These are phyloP conservation scores for Pseudochirops cupreus DNA, from an alignment of 2,797 vertebrate genomes.

Conservation along the genomic window DNA sequence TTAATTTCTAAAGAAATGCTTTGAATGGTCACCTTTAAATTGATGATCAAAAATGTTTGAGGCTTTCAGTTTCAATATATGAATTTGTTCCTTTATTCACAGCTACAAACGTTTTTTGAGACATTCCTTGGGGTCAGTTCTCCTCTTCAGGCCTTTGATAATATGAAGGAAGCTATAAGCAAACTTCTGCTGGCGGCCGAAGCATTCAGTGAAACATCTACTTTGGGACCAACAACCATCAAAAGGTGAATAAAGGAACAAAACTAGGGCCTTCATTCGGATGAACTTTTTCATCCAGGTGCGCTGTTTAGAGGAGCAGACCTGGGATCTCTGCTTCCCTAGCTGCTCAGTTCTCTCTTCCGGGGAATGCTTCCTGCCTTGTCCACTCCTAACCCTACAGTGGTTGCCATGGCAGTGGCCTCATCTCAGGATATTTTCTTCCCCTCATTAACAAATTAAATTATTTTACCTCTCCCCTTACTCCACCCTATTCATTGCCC, in stretches of 20 bases:
- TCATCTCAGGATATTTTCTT: neutral
- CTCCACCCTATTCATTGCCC: neutral
- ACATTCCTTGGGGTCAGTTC: conserved; percentile 85
- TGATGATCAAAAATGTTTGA: neutral
- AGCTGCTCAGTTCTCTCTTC: neutral
- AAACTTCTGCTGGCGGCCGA: conserved; percentile 89
- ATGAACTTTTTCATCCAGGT: neutral
- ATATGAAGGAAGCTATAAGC: conserved; percentile 89
- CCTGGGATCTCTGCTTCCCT: neutral
- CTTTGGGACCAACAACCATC: conserved; percentile 79
- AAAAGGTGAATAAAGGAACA: conserved; percentile 78
- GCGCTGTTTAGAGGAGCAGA: neutral
- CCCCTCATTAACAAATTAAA: neutral
- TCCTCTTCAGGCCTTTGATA: conserved; percentile 88
- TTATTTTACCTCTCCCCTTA: neutral
- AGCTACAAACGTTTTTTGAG: conserved; percentile 92
- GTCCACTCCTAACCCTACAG: neutral
- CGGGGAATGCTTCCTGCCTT: neutral
- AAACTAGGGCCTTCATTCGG: neutral
- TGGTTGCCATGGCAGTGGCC: neutral
- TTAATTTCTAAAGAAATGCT: conserved; percentile 47
- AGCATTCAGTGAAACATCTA: conserved; percentile 82
- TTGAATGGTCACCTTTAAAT: conserved; percentile 45
- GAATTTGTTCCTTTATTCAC: conserved; percentile 71
- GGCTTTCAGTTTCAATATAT: conserved; percentile 23